Evolutionary conservation across 2,113 vertebrate genomes (phyloP).

Genomic region (Thamnophis sirtalis): DNA sequence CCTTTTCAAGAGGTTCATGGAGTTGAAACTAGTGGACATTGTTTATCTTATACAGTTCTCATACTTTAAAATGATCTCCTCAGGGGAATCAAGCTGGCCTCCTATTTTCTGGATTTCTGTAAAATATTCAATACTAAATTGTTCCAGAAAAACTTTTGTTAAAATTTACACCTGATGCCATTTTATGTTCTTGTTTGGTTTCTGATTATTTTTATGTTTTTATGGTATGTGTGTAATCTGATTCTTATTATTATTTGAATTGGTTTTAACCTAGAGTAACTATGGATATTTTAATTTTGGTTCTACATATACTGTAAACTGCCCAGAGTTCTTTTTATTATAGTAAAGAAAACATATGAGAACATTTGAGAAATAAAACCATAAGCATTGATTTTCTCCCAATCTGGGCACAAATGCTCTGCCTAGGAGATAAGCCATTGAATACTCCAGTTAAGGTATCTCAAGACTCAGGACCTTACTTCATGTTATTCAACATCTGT

Average conservation of each 20-base stretch:
- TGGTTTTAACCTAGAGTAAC: not conserved
- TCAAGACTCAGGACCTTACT: not conserved
- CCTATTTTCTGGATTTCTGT: not conserved
- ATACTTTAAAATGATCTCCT: not conserved
- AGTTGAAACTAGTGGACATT: not conserved
- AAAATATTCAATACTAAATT: not conserved
- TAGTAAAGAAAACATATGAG: not conserved
- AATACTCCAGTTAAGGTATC: not conserved
- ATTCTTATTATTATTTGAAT: not conserved
- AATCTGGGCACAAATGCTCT: not conserved
- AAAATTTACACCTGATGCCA: not conserved
- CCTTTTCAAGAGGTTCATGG: not conserved
- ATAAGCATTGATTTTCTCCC: not conserved
- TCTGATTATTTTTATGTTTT: not conserved
- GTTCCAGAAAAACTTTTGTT: not conserved
- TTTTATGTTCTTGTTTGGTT: not conserved
- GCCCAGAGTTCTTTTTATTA: not conserved
- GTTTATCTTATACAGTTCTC: not conserved
- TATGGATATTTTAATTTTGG: not conserved
- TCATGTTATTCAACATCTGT: not conserved
- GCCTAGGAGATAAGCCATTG: not conserved
- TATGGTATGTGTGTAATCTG: not conserved
- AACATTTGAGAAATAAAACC: not conserved
- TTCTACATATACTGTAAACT: not conserved
- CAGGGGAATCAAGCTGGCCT: not conserved